Evolutionary conservation across 2,113 vertebrate genomes (phyloP).

Genomic region (Chamaea fasciata): DNA sequence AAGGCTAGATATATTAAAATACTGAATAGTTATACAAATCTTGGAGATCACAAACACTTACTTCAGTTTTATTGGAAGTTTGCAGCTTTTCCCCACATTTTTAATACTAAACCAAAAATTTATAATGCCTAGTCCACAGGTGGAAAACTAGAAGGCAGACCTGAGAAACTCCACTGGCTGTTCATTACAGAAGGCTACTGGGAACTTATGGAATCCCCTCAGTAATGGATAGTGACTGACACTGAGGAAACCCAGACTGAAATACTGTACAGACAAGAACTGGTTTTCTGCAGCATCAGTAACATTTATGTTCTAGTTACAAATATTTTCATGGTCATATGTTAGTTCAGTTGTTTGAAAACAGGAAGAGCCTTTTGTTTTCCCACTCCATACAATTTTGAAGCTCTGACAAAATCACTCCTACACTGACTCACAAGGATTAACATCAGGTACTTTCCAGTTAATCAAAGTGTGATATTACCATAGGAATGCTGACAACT

Average conservation of each 20-base stretch:
- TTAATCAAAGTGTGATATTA: background rate
- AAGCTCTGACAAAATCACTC: background rate
- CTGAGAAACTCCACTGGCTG: background rate
- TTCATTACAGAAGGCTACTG: background rate
- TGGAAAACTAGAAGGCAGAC: background rate
- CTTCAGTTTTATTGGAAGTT: background rate
- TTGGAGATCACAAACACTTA: background rate
- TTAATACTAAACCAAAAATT: background rate
- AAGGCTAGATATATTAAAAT: background rate
- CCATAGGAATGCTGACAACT: conserved; percentile 53
- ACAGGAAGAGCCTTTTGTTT: background rate
- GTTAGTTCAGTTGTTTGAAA: background rate
- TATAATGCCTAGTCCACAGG: background rate
- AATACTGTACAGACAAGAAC: background rate
- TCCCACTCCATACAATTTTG: background rate
- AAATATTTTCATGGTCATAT: background rate
- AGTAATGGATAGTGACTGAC: background rate
- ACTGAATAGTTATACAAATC: background rate
- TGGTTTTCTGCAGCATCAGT: background rate
- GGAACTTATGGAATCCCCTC: background rate
- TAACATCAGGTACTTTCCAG: background rate
- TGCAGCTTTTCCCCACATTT: background rate
- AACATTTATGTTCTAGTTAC: background rate
- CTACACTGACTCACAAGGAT: background rate
- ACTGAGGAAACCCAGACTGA: background rate